Percentiles rank a stretch among this genome's conserved stretches.
phyloP scores from a whole-genome alignment of 1,140 invertebrate species.

The Agraylea sexmaculata region DNA sequence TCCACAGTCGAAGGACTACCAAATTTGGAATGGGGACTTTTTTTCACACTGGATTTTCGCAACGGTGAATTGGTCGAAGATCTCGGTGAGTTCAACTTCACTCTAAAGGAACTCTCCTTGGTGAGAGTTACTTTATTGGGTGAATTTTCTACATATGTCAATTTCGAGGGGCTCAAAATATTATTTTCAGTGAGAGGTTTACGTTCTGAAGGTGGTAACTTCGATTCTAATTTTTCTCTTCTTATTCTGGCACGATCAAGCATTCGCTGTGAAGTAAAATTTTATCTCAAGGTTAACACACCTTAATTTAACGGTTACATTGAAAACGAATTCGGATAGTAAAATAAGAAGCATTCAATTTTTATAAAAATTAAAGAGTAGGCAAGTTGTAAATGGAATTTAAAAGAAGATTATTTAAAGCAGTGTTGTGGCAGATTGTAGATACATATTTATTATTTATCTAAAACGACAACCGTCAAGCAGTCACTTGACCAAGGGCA shows the following conservation, averaged over 20 bases:
- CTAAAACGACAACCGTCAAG: conserved; percentile 10
- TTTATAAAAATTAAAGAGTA: conserved; percentile 14
- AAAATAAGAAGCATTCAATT: no score
- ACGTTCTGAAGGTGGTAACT: conserved; percentile 33
- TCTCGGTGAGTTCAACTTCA: conserved; percentile 24
- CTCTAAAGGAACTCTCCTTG: conserved; percentile 23
- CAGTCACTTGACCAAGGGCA: background rate
- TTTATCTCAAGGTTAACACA: conserved; percentile 15
- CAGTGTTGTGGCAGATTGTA: background rate
- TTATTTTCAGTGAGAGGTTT: conserved; percentile 33
- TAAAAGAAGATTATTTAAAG: conserved; percentile 2
- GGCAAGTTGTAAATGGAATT: conserved; percentile 20
- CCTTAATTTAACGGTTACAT: no score
- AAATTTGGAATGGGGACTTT: background rate
- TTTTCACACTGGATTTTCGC: conserved; percentile 23
- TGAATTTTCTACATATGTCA: conserved; percentile 21
- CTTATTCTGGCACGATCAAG: conserved; percentile 36
- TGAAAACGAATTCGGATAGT: no score
- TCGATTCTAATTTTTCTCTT: conserved; percentile 39
- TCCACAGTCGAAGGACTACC: background rate
- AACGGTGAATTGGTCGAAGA: conserved; percentile 18
- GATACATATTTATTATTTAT: background rate
- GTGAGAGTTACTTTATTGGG: conserved; percentile 22
- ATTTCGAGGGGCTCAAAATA: conserved; percentile 24
- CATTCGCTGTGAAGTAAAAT: conserved; percentile 32